Evolutionary conservation across 2,113 vertebrate species (phyloP).

Genomic region (Silurus asotus): DNA sequence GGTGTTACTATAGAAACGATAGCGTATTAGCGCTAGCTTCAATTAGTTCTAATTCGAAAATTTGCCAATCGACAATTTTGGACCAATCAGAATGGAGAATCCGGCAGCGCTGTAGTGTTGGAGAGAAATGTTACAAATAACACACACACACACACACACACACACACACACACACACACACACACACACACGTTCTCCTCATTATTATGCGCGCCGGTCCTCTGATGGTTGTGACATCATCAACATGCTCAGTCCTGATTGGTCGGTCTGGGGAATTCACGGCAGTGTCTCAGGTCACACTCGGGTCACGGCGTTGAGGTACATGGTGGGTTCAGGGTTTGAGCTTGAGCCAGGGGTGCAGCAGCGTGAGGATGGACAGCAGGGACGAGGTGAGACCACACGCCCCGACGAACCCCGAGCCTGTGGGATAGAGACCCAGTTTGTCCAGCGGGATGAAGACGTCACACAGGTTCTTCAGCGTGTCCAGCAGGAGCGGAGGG

Average conservation of each 20-base stretch:
- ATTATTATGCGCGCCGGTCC: neutral
- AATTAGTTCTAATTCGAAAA: neutral
- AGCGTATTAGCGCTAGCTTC: neutral
- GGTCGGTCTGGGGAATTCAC: neutral
- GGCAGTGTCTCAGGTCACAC: neutral
- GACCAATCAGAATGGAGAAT: neutral
- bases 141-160: neutral
- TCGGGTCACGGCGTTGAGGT: neutral
- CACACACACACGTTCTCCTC: neutral
- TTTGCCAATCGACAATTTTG: neutral
- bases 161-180: conserved; percentile 11
- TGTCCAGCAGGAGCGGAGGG: conserved; percentile 85
- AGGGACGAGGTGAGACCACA: conserved; percentile 87
- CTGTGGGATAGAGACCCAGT: conserved; percentile 79
- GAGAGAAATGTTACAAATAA: neutral
- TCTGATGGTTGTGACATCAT: neutral
- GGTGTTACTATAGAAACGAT: neutral
- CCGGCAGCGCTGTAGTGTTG: neutral
- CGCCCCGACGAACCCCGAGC: conserved; percentile 78
- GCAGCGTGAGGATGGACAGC: conserved; percentile 83
- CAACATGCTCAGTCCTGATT: neutral
- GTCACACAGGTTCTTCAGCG: conserved; percentile 85
- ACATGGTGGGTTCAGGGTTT: conserved; percentile 76
- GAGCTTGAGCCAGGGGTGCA: conserved; percentile 90
- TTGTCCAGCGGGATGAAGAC: conserved; percentile 89